phyloP scores from a whole-genome alignment of 2,113 vertebrate species.

The Marmota flaviventris region DNA sequence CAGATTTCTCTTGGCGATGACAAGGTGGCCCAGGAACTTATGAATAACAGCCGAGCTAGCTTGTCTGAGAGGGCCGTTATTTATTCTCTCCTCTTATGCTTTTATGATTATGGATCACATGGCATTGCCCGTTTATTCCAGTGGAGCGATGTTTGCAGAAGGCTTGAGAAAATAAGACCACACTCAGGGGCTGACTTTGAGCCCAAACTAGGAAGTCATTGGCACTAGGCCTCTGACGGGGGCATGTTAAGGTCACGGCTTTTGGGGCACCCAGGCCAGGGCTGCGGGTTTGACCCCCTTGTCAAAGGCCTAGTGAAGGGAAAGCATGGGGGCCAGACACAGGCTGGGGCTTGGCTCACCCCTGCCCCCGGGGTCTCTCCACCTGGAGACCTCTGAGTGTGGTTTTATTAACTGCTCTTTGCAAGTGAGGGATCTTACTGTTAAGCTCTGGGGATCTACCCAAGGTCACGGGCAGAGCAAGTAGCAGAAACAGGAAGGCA shows the following conservation, averaged over 20 bases:
- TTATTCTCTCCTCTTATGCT: background rate
- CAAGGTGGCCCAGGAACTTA: conserved; percentile 19
- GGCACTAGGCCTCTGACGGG: background rate
- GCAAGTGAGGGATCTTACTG: background rate
- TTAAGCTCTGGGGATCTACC: background rate
- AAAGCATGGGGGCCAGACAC: background rate
- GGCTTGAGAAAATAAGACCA: background rate
- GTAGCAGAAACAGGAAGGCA: background rate
- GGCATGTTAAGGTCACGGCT: background rate
- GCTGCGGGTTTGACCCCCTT: background rate
- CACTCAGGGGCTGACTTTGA: background rate
- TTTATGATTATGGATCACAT: background rate
- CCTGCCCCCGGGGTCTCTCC: fast-evolving
- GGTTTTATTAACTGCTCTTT: background rate
- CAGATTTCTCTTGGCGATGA: conserved; percentile 32
- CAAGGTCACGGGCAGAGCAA: background rate
- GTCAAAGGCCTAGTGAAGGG: background rate
- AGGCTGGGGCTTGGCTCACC: background rate
- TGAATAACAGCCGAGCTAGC: background rate
- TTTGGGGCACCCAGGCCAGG: background rate
- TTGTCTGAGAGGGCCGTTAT: background rate
- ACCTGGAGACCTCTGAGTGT: fast-evolving
- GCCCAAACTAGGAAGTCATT: background rate
- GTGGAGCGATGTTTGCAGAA: fast-evolving
- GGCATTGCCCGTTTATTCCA: background rate